Conservation (phyloP, 1,140 invertebrate genomes). For the Amphibalanus amphitrite region DNA sequence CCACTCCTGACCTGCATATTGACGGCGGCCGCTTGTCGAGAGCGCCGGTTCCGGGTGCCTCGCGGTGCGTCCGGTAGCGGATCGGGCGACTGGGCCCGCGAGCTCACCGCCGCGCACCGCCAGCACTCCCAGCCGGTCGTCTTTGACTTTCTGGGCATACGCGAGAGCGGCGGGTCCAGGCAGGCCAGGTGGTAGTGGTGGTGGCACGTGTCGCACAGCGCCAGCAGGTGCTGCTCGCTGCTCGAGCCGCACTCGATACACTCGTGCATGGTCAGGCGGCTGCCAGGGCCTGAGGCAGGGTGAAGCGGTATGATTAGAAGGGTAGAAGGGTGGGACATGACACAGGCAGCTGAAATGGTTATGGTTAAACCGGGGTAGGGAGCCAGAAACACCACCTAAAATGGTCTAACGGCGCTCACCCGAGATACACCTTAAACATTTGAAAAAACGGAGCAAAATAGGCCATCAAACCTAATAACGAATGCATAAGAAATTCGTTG, state of each 20-base stretch:
- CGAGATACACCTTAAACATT: not conserved
- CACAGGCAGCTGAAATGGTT: not conserved
- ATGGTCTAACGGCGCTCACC: not conserved
- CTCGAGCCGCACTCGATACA: constrained; percentile 69
- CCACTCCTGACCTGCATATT: too few relatives aligned
- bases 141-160: constrained; percentile 89
- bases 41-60: constrained; percentile 11
- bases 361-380: not conserved
- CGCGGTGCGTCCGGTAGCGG: constrained; percentile 37
- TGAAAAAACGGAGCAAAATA: not conserved
- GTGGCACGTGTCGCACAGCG: constrained; percentile 86
- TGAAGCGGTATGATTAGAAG: not conserved
- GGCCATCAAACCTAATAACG: too few relatives aligned
- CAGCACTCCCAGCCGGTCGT: constrained; percentile 85
- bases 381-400: not conserved
- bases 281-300: not conserved
- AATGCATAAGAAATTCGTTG: too few relatives aligned
- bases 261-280: constrained; percentile 29
- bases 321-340: not conserved
- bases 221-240: constrained; percentile 68
- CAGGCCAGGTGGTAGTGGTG: constrained; percentile 85
- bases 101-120: constrained; percentile 40
- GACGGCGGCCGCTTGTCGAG: too few relatives aligned
- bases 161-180: constrained; percentile 71
- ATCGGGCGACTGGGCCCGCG: constrained; percentile 54